Percentiles rank a stretch among this genome's conserved stretches.
Conservation (phyloP, 2,888 invertebrate species). For the Lasius platythorax region DNA sequence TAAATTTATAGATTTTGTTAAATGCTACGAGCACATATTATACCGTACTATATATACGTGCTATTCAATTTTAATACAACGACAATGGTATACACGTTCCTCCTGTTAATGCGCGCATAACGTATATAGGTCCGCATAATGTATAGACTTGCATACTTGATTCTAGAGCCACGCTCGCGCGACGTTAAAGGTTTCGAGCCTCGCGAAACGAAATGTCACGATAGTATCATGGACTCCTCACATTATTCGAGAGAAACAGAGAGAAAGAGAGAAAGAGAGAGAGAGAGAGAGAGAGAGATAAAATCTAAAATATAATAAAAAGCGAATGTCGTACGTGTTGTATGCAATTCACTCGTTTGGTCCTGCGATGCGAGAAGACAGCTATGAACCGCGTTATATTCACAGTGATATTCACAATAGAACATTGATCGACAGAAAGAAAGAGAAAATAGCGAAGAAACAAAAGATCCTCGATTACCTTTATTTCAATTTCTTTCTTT, state of each 20-base stretch:
- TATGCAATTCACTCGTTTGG: slow-evolving; percentile 16
- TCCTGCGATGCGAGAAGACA: slow-evolving; percentile 31
- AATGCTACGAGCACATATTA: slow-evolving; percentile 50
- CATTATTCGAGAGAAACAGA: slow-evolving; percentile 43
- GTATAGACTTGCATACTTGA: slow-evolving; percentile 43
- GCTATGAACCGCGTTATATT: slow-evolving; percentile 12
- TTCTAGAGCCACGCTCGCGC: slow-evolving; percentile 40
- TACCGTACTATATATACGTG: slow-evolving; percentile 8
- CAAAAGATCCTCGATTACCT: slow-evolving; percentile 49
- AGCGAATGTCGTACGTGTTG: slow-evolving; percentile 15
- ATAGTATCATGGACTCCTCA: slow-evolving; percentile 57
- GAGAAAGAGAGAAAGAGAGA: background rate
- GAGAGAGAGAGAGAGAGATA: background rate
- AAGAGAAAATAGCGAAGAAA: slow-evolving; percentile 12
- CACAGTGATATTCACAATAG: slow-evolving; percentile 28
- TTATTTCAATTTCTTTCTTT: slow-evolving; percentile 50
- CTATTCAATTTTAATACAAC: slow-evolving; percentile 51
- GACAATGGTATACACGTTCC: slow-evolving; percentile 34
- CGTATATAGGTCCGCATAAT: background rate
- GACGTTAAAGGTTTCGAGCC: slow-evolving; percentile 62
- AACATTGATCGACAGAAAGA: slow-evolving; percentile 39
- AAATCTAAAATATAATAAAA: slow-evolving; percentile 15
- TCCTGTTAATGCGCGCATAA: slow-evolving; percentile 37
- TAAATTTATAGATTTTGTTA: slow-evolving; percentile 55
- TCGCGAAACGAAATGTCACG: slow-evolving; percentile 68